These are phyloP conservation scores for Cantharis rufa DNA, from an alignment of 2,888 invertebrate species.

Conservation along the genomic window DNA sequence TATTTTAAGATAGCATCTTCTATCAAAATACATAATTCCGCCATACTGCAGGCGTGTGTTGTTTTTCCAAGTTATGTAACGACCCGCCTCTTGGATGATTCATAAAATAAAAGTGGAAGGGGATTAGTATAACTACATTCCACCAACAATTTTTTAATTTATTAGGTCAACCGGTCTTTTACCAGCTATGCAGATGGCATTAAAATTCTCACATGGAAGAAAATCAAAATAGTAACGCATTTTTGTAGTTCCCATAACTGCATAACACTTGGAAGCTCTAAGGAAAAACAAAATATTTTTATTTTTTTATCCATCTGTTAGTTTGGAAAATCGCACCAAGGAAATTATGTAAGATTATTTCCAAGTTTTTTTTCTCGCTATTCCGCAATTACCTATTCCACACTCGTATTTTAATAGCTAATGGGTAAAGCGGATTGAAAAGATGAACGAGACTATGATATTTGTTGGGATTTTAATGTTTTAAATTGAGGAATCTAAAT, in stretches of 20 bases:
- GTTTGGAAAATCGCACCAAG: neutral
- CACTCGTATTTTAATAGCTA: too few relatives aligned
- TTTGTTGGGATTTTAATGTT: slow-evolving; percentile 12
- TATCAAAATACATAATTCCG: slow-evolving; percentile 31
- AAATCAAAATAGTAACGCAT: neutral
- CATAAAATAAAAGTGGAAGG: slow-evolving; percentile 38
- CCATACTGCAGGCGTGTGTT: slow-evolving; percentile 53
- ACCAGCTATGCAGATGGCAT: neutral
- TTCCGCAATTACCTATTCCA: too few relatives aligned
- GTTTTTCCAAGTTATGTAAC: slow-evolving; percentile 44
- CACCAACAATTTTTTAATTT: slow-evolving; percentile 24
- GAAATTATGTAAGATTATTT: neutral
- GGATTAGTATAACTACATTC: slow-evolving; percentile 29
- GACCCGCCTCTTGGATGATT: slow-evolving; percentile 49
- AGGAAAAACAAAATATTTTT: neutral
- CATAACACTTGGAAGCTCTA: neutral
- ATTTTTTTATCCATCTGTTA: too few relatives aligned
- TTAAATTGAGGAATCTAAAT: neutral
- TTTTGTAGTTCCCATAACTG: neutral
- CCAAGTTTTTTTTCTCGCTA: neutral
- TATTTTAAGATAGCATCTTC: slow-evolving; percentile 1
- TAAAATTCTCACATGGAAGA: neutral
- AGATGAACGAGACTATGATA: too few relatives aligned
- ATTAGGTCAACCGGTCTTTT: slow-evolving; percentile 3
- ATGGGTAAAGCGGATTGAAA: too few relatives aligned